Evolutionary conservation across 37 sponge, comb jelly and placozoan genomes (phyloP).

Genomic region (Cladorhizidae sp.): DNA sequence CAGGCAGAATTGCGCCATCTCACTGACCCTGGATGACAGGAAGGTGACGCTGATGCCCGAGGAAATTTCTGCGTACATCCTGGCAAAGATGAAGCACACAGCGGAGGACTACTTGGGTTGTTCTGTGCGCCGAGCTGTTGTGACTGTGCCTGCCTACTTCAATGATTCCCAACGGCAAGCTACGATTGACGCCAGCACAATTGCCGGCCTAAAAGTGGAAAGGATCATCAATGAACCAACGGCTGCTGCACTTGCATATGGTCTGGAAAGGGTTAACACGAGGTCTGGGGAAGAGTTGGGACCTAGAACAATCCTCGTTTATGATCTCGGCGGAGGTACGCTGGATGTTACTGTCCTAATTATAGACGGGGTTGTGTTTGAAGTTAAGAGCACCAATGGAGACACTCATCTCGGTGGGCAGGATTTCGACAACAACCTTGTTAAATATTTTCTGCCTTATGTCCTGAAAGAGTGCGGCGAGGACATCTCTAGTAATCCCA

Average conservation of each 20-base stretch:
- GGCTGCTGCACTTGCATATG: constrained; percentile 96
- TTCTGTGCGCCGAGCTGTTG: constrained; percentile 64
- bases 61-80: constrained; percentile 86
- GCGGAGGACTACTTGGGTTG: constrained; percentile 89
- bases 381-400: constrained; percentile 91
- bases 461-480: constrained; percentile 73
- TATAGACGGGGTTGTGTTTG: constrained; percentile 84
- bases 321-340: constrained; percentile 93
- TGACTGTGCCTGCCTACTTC: constrained; percentile 96
- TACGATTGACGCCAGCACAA: constrained; percentile 86
- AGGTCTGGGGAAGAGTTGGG: background rate
- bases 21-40: constrained; percentile 18
- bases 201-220: constrained; percentile 88
- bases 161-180: constrained; percentile 97
- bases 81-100: constrained; percentile 93
- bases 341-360: constrained; percentile 89
- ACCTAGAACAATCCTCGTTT: constrained; percentile 74
- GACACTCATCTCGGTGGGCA: constrained; percentile 94
- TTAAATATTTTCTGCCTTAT: constrained; percentile 67
- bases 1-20: constrained; percentile 70
- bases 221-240: constrained; percentile 99
- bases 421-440: constrained; percentile 88
- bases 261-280: constrained; percentile 67
- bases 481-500: constrained; percentile 72
- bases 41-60: constrained; percentile 69